Conservation (phyloP, 2,888 invertebrate genomes). For the Epinotia demarniana region DNA sequence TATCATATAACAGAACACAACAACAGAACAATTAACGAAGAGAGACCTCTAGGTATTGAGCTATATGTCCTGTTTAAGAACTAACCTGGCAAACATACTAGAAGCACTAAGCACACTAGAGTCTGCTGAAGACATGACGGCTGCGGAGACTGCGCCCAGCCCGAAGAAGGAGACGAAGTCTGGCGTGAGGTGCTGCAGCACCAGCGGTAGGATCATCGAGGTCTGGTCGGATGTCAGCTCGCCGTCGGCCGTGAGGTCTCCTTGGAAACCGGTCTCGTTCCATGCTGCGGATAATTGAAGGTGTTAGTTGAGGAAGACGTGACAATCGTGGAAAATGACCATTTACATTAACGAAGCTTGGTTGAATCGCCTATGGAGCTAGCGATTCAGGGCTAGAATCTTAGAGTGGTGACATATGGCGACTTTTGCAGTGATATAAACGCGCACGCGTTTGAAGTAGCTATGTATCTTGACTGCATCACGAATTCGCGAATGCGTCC, state of each 20-base stretch:
- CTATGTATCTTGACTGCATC: too few species aligned
- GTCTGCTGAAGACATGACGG: slow-evolving; percentile 99
- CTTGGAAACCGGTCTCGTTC: slow-evolving; percentile 96
- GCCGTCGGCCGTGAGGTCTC: slow-evolving; percentile 84
- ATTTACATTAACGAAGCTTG: neutral
- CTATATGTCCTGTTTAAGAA: neutral
- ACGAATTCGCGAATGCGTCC: too few species aligned
- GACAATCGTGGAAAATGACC: neutral
- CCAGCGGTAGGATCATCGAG: slow-evolving; percentile 98
- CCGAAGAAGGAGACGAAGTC: slow-evolving; percentile 98
- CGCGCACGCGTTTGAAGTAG: too few species aligned
- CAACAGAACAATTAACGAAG: too few species aligned
- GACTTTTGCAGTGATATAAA: too few species aligned
- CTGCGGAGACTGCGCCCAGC: slow-evolving; percentile 98
- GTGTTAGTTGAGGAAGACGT: neutral
- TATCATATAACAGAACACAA: too few species aligned
- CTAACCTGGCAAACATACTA: slow-evolving; percentile 96
- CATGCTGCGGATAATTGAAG: slow-evolving; percentile 87
- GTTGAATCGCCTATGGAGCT: neutral
- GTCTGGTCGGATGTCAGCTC: slow-evolving; percentile 90
- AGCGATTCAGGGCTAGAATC: neutral
- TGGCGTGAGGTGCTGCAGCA: slow-evolving; percentile 98
- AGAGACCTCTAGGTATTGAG: too few species aligned
- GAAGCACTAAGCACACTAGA: slow-evolving; percentile 99
- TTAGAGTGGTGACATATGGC: too few species aligned